Percentiles rank a stretch among this genome's conserved stretches.
phyloP scores from a whole-genome alignment of 2,888 invertebrate species.

The Idaea aversata region DNA sequence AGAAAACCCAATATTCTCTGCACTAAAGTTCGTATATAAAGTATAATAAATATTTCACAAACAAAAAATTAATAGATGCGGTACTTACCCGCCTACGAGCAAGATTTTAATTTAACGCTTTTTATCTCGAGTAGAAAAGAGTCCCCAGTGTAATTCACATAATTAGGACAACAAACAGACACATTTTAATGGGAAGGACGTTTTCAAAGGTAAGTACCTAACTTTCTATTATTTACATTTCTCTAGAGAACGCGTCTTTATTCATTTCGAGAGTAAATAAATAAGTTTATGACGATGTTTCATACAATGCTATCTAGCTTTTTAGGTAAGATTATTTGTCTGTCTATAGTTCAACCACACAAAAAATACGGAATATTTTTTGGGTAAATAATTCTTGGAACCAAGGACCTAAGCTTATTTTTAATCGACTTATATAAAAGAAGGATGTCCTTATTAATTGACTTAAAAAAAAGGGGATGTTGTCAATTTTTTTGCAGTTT shows the following conservation, averaged over 20 bases:
- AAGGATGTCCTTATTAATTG: too few relatives aligned
- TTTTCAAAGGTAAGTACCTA: slow-evolving; percentile 52
- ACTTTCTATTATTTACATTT: slow-evolving; percentile 65
- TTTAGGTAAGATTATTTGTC: not conserved
- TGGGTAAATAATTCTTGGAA: too few relatives aligned
- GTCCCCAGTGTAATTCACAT: slow-evolving; percentile 58
- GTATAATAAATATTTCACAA: not conserved
- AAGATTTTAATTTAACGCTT: slow-evolving; percentile 48
- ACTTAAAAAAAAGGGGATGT: too few relatives aligned
- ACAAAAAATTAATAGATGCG: not conserved
- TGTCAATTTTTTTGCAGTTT: too few relatives aligned
- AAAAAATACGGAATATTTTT: too few relatives aligned
- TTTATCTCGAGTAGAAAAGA: slow-evolving; percentile 41
- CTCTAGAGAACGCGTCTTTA: slow-evolving; percentile 39
- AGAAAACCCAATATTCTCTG: too few relatives aligned
- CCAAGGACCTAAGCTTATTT: too few relatives aligned
- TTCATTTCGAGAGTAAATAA: not conserved
- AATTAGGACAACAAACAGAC: slow-evolving; percentile 67
- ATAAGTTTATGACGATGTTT: not conserved
- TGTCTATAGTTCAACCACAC: too few relatives aligned
- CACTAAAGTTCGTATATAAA: not conserved
- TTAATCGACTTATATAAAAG: too few relatives aligned
- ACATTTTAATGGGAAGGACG: slow-evolving; percentile 57
- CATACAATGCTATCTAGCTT: not conserved
- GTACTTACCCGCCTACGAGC: not conserved